phyloP scores from a whole-genome alignment of 2,113 vertebrate species.

The Corythoichthys haematopterus region DNA sequence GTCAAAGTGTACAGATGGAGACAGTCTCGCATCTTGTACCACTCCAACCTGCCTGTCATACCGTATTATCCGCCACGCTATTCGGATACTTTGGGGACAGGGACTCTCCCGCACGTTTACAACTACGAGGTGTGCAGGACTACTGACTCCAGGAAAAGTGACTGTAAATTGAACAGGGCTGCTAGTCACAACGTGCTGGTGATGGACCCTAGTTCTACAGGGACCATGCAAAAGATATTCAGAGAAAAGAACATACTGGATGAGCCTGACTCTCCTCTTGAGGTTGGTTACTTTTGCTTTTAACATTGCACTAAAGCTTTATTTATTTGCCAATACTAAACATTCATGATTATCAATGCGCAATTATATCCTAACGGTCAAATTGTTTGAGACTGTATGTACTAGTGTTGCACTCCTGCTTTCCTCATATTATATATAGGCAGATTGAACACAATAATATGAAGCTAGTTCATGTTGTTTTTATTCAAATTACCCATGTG shows the following conservation, averaged over 20 bases:
- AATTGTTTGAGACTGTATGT: background rate
- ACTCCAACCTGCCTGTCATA: slow-evolving; percentile 56
- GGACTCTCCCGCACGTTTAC: slow-evolving; percentile 27
- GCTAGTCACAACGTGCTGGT: slow-evolving; percentile 34
- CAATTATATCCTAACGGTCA: background rate
- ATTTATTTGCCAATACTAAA: background rate
- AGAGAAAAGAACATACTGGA: background rate
- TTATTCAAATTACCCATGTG: background rate
- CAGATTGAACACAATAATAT: background rate
- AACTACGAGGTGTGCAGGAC: slow-evolving; percentile 53
- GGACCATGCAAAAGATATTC: background rate
- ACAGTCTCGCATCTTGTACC: slow-evolving; percentile 44
- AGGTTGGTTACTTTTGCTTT: slow-evolving; percentile 20
- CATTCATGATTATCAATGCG: background rate
- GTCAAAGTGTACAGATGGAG: slow-evolving; percentile 23
- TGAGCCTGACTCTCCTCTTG: slow-evolving; percentile 1
- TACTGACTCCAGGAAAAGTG: slow-evolving; percentile 49
- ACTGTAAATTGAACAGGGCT: slow-evolving; percentile 33
- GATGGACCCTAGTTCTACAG: background rate
- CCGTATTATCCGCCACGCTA: slow-evolving; percentile 35
- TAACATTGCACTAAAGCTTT: background rate
- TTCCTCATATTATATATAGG: background rate
- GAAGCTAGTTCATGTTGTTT: background rate
- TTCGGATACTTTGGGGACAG: slow-evolving; percentile 24
- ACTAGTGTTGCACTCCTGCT: background rate